These are phyloP conservation scores for Lophotriccus pileatus DNA, from an alignment of 2,797 vertebrate species.

Conservation along the genomic window DNA sequence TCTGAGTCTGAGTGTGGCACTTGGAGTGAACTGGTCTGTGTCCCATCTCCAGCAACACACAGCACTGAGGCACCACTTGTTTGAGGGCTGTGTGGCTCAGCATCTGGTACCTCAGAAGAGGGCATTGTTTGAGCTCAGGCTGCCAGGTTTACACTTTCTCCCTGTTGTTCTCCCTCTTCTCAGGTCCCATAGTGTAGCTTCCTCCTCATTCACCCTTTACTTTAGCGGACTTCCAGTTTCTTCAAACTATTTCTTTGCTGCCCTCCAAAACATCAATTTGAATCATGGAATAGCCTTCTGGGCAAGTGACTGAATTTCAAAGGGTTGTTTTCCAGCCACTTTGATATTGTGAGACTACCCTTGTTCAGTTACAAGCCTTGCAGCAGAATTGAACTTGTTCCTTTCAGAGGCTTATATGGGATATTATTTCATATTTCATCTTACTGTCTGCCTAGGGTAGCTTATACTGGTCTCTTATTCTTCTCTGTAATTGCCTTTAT, in stretches of 20 bases:
- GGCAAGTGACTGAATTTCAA: background rate
- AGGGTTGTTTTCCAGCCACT: background rate
- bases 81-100: background rate
- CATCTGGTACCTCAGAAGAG: background rate
- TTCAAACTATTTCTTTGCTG: background rate
- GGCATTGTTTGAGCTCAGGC: background rate
- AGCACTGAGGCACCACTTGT: fast-evolving
- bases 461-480: background rate
- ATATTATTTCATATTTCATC: background rate
- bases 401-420: background rate
- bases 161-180: background rate
- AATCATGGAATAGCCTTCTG: background rate
- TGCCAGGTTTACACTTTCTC: background rate
- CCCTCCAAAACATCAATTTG: background rate
- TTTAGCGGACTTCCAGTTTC: background rate
- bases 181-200: background rate
- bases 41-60: fast-evolving
- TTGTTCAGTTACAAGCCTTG: background rate
- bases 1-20: fast-evolving
- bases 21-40: fast-evolving
- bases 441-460: background rate
- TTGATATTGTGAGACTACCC: background rate
- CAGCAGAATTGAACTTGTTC: background rate
- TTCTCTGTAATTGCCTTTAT: background rate
- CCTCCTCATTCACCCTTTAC: background rate